Percentiles rank a stretch among this genome's conserved stretches.
These are phyloP conservation scores for Globodera ellingtonae DNA, from an alignment of 1,140 invertebrate species.

Conservation along the genomic window DNA sequence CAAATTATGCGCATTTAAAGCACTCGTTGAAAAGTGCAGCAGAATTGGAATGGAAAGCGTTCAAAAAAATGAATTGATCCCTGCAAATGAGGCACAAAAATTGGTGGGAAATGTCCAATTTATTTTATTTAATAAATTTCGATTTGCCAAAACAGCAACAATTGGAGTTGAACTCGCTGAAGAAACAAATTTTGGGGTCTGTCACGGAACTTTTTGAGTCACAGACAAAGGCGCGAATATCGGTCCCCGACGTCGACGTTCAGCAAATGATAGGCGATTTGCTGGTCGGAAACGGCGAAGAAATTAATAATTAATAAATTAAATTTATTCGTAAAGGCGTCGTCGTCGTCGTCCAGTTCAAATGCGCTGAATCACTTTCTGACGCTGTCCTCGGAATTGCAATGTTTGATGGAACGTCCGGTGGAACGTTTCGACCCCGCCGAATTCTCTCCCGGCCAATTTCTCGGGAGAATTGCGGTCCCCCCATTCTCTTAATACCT, in stretches of 20 bases:
- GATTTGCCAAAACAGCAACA: conserved; percentile 7
- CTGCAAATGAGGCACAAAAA: conserved; percentile 21
- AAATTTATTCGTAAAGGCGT: background rate
- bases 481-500: background rate
- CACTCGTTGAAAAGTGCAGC: conserved; percentile 31
- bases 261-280: background rate
- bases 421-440: background rate
- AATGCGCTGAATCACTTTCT: conserved; percentile 1
- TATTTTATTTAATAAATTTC: background rate
- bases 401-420: background rate
- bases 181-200: conserved; percentile 17
- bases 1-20: conserved; percentile 26
- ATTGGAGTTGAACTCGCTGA: conserved; percentile 14
- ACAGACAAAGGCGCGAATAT: conserved; percentile 31
- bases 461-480: conserved; percentile 29
- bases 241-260: conserved; percentile 22
- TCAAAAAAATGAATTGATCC: background rate
- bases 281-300: background rate
- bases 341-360: background rate
- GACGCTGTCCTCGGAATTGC: conserved; percentile 3
- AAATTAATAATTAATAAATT: background rate
- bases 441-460: background rate
- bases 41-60: background rate
- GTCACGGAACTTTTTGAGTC: conserved; percentile 15
- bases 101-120: conserved; percentile 1